Evolutionary conservation across 2,888 invertebrate genomes (phyloP).

Genomic region (Scaptomyza parva): DNA sequence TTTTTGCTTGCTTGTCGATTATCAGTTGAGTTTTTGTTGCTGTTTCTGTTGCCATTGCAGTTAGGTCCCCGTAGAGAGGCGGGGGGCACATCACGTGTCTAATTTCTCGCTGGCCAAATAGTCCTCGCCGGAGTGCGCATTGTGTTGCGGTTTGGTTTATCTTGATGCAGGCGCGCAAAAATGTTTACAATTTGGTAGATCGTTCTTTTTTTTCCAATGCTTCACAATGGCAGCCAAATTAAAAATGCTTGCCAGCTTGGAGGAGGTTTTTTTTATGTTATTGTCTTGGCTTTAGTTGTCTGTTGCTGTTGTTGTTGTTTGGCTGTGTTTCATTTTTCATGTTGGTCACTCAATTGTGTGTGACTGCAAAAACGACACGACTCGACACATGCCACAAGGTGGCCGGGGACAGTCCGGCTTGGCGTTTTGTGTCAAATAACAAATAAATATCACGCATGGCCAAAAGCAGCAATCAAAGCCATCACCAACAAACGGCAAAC

Average conservation of each 20-base stretch:
- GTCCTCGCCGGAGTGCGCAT: conserved; percentile 62
- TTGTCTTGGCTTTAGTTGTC: conserved; percentile 16
- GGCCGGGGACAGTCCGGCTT: conserved; percentile 2
- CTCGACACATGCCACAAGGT: conserved; percentile 76
- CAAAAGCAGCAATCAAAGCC: conserved; percentile 77
- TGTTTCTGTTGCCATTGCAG: conserved; percentile 58
- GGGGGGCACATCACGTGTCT: conserved; percentile 69
- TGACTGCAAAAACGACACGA: conserved; percentile 26
- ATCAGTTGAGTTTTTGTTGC: conserved; percentile 63
- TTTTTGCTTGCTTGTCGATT: conserved; percentile 45
- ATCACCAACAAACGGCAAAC: conserved; percentile 49
- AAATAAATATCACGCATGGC: conserved; percentile 81
- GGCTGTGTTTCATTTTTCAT: conserved; percentile 73
- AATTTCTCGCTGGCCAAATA: conserved; percentile 79
- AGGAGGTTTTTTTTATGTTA: conserved; percentile 20
- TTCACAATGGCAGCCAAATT: conserved; percentile 71
- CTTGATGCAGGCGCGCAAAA: conserved; percentile 79
- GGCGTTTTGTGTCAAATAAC: conserved; percentile 79
- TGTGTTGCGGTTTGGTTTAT: conserved; percentile 69
- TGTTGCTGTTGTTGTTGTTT: conserved; percentile 11
- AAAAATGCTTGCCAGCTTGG: conserved; percentile 63
- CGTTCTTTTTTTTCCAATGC: conserved; percentile 34
- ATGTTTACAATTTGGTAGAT: conserved; percentile 73
- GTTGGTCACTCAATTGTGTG: conserved; percentile 81
- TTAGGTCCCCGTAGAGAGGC: conserved; percentile 13